Conservation (phyloP, 2,888 invertebrate genomes). For the Callosobruchus maculatus region DNA sequence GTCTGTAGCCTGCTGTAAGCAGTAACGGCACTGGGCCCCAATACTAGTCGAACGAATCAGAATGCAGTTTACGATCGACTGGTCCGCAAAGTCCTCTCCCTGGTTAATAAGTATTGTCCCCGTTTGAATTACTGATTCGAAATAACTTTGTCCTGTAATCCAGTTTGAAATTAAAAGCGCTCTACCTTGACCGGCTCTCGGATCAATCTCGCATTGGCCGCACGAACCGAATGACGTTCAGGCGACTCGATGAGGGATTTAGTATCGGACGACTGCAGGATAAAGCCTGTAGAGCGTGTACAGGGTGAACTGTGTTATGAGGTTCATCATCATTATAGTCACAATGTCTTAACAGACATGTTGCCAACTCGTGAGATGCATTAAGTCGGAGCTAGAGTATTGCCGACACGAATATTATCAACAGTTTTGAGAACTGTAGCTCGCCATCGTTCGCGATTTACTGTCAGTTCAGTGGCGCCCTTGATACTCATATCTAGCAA, state of each 20-base stretch:
- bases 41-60: not conserved
- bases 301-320: not conserved
- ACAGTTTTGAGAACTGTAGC: no score
- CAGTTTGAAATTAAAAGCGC: conserved; percentile 29
- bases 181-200: conserved; percentile 25
- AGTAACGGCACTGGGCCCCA: not conserved
- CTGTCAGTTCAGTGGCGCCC: no score
- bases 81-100: conserved; percentile 10
- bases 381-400: no score
- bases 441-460: no score
- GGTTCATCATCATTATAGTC: no score
- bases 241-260: not conserved
- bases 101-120: conserved; percentile 8
- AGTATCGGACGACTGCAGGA: not conserved
- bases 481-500: no score
- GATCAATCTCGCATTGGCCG: conserved; percentile 7
- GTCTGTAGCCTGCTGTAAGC: no score
- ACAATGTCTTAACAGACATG: no score
- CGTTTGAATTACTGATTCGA: conserved; percentile 16
- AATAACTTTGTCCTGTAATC: conserved; percentile 19
- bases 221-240: not conserved
- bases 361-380: no score
- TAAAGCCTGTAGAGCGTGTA: not conserved
- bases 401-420: no score
- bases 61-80: conserved; percentile 9